Base-by-base conservation (phyloP, 2,113 vertebrate species). In the Otus sunia region DNA sequence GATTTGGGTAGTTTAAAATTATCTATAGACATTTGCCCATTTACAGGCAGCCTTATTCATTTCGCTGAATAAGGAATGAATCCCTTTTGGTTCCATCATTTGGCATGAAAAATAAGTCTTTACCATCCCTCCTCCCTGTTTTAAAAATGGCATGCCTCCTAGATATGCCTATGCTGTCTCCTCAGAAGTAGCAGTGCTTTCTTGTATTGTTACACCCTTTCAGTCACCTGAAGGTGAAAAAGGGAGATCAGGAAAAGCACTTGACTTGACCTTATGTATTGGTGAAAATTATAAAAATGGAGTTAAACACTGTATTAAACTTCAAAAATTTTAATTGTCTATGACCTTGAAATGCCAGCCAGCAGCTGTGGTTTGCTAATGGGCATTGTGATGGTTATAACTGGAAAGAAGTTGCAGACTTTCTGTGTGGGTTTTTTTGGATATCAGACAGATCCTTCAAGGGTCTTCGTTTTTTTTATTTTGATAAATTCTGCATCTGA, bases 41-140 rank as follows among this genome's bases (percentile, higher is more conserved):
- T 87, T 83, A 68, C 22, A 69, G 73, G 66, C 77, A 95, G 39
- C 71, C 83, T 92, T 95, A 67, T 74, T 95, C n/a, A 55, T 52
- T 94, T 91, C 32, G 86, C 79, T 73, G 79, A 88, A 92, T 91
- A 86, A 95, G 88, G 74, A 82, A n/a, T 10, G 36, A 36, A 76
- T 79, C 4, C 27, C 16, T 64, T 60, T 86, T 58, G 52, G 7
- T 56, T 87, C 59, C 49, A 52, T 72, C 32, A 80, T 88, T 88
- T 64, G 86, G 63, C 86, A 49, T 78, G 59, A 49, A 69, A 92
- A 74, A 45, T 22, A 76, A 78, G 47, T 91, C 79, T 67, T 95
- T 96, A 96, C 93, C 91, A 95, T 87, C 82, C 91, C 95, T 90
- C 94, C 96, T 96, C 77, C 89, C 90, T 84, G 27, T 52, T 93